A percentile compares a stretch with the other conserved stretches of the same genome.
These are phyloP conservation scores for Hippocampus zosterae DNA, from an alignment of 2,113 vertebrate species.

Conservation along the genomic window DNA sequence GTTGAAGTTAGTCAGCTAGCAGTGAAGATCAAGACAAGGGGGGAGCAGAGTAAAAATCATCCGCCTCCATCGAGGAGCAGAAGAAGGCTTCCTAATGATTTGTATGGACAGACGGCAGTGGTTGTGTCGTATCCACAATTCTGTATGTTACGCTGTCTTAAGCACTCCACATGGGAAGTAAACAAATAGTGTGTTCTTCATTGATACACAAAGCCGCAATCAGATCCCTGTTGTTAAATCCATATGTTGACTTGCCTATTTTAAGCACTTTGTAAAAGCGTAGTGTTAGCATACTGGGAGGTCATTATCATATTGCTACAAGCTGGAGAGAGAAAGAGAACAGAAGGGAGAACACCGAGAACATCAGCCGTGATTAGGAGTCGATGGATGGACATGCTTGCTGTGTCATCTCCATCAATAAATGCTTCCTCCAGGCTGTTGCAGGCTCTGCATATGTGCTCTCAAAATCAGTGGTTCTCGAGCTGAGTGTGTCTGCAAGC, in stretches of 20 bases:
- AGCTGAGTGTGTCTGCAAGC: not conserved
- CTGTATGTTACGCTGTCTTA: not conserved
- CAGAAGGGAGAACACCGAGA: conserved; percentile 48
- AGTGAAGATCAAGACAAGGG: no score
- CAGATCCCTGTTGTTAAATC: not conserved
- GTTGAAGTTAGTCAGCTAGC: no score
- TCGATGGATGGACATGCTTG: conserved; percentile 42
- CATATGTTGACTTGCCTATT: not conserved
- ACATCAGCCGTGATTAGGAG: conserved; percentile 63
- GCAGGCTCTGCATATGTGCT: not conserved
- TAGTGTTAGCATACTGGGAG: not conserved
- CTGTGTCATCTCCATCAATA: conserved; percentile 51
- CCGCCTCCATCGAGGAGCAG: no score
- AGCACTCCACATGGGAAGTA: not conserved
- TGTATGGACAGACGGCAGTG: conserved; percentile 8
- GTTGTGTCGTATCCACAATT: not conserved
- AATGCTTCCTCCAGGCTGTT: conserved; percentile 19
- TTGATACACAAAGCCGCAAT: not conserved
- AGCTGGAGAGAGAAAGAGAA: conserved; percentile 18
- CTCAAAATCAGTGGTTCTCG: not conserved
- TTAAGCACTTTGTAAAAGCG: conserved; percentile 9
- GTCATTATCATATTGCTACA: conserved; percentile 30
- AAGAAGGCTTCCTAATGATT: no score
- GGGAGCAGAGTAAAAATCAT: no score
- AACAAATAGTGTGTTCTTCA: not conserved